phyloP scores from a whole-genome alignment of 2,113 vertebrate species.

The Setophaga coronata region DNA sequence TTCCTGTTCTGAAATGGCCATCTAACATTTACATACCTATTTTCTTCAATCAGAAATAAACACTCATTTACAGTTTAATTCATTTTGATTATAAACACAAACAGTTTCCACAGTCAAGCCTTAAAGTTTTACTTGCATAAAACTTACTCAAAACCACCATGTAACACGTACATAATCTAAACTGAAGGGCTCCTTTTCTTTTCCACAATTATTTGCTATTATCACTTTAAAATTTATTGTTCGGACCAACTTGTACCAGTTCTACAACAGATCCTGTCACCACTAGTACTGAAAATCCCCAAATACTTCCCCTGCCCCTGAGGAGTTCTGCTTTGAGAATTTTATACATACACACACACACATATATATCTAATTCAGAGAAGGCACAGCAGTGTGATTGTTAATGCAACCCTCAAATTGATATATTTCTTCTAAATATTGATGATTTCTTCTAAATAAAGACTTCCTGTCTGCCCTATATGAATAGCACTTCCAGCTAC shows the following conservation, averaged over 20 bases:
- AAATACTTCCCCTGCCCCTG: no score
- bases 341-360: accelerated
- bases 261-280: neutral
- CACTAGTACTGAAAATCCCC: neutral
- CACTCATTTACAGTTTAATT: neutral
- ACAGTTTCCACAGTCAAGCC: neutral
- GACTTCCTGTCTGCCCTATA: neutral
- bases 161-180: neutral
- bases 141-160: neutral
- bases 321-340: neutral
- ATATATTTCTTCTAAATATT: neutral
- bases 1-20: neutral
- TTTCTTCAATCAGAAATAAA: neutral
- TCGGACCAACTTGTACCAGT: accelerated
- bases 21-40: neutral
- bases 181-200: neutral
- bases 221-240: neutral
- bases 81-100: neutral
- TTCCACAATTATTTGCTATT: neutral
- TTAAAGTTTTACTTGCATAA: neutral
- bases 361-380: neutral
- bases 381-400: neutral
- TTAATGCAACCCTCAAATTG: accelerated
- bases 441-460: neutral
- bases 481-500: neutral